Evolutionary conservation across 1,140 invertebrate species (phyloP).

Genomic region (Wiebesia pumilae): DNA sequence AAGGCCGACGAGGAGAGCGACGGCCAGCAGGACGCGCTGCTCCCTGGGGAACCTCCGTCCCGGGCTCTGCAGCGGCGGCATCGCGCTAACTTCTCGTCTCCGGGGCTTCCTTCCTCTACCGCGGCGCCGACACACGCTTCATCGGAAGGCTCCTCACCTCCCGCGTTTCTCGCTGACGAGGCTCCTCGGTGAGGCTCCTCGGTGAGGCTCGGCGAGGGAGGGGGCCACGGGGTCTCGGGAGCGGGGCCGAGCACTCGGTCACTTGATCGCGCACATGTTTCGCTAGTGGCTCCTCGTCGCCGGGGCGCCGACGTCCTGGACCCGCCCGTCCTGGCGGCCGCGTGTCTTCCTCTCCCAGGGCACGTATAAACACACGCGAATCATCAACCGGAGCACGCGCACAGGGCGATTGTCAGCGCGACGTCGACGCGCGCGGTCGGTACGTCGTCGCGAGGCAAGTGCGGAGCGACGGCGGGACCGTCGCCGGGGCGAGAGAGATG

Average conservation of each 20-base stretch:
- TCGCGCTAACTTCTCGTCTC: not conserved
- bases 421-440: not conserved
- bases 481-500: not conserved
- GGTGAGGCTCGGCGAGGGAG: not conserved
- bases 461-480: not conserved
- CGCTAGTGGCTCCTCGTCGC: not conserved
- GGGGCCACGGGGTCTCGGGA: not conserved
- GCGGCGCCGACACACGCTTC: not conserved
- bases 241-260: not conserved
- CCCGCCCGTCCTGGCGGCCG: not conserved
- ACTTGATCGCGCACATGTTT: not conserved
- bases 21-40: conserved; percentile 54
- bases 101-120: not conserved
- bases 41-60: conserved; percentile 2
- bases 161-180: not conserved
- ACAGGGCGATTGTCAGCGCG: conserved; percentile 1
- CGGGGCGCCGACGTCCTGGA: not conserved
- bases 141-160: conserved; percentile 12
- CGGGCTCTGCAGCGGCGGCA: conserved; percentile 13
- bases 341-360: not conserved
- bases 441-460: not conserved
- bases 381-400: not conserved
- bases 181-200: not conserved
- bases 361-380: conserved; percentile 6
- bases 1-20: conserved; percentile 54